These are phyloP conservation scores for Andrena fulva DNA, from an alignment of 2,888 invertebrate genomes.

Conservation along the genomic window DNA sequence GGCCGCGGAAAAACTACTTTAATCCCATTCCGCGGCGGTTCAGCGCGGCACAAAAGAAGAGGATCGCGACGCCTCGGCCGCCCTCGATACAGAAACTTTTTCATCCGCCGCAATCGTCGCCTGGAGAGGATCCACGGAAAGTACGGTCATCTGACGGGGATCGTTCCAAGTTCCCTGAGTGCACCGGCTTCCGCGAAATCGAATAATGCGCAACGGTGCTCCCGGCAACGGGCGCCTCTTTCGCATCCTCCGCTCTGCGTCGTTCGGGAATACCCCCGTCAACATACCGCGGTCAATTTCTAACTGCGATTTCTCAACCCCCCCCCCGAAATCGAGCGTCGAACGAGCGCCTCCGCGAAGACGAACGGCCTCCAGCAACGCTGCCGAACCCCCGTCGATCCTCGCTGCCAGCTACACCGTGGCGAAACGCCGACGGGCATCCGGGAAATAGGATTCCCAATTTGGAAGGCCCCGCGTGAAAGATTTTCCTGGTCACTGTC, in stretches of 20 bases:
- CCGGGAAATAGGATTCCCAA: background rate
- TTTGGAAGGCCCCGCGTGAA: background rate
- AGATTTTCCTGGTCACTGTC: background rate
- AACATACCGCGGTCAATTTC: constrained; percentile 23
- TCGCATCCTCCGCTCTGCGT: constrained; percentile 11
- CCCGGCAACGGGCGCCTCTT: constrained; percentile 10
- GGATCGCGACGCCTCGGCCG: constrained; percentile 45
- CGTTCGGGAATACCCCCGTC: constrained; percentile 12
- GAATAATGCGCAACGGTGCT: constrained; percentile 42
- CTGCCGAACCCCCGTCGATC: background rate
- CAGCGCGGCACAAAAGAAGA: constrained; percentile 52
- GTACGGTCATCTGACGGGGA: constrained; percentile 61
- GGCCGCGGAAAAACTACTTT: constrained; percentile 46
- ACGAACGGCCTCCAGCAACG: constrained; percentile 34
- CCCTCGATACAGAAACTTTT: constrained; percentile 39
- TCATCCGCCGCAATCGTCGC: constrained; percentile 19
- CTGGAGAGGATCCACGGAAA: constrained; percentile 42
- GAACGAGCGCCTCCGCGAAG: constrained; percentile 30
- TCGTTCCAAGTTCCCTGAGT: constrained; percentile 29
- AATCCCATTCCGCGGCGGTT: constrained; percentile 52
- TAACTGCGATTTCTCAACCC: constrained; percentile 34
- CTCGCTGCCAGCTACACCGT: background rate
- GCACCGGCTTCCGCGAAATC: constrained; percentile 42
- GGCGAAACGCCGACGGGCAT: background rate
- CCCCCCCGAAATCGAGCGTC: constrained; percentile 15